A percentile compares a stretch with the other conserved stretches of the same genome.
Evolutionary conservation across 2,888 invertebrate species (phyloP).

Genomic region (Apodemia duryi): DNA sequence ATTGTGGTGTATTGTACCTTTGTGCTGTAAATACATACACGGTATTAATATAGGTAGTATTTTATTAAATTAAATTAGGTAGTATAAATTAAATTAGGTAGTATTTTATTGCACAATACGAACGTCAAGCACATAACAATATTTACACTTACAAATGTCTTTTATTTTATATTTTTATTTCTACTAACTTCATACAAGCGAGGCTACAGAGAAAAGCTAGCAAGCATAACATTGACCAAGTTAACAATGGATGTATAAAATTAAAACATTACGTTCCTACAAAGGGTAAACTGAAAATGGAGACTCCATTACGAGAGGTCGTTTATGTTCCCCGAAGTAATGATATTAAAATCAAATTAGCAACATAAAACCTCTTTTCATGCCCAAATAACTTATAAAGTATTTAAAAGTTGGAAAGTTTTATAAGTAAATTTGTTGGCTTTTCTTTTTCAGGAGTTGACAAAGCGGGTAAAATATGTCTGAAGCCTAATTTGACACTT

Average conservation of each 20-base stretch:
- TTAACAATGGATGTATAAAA: background rate
- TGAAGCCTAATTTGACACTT: constrained; percentile 63
- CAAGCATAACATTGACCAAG: background rate
- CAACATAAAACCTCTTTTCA: constrained; percentile 5
- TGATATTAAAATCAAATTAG: constrained; percentile 12
- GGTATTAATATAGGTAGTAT: no score
- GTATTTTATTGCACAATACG: no score
- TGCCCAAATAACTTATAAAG: constrained; percentile 9
- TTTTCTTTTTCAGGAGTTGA: constrained; percentile 42
- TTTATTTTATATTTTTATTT: no score
- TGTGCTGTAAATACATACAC: no score
- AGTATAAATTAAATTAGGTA: no score
- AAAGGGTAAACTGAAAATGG: background rate
- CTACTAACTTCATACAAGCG: no score
- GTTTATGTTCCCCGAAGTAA: constrained; percentile 2
- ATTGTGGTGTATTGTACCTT: no score
- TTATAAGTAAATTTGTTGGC: background rate
- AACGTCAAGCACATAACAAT: no score
- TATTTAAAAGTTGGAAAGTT: constrained; percentile 5
- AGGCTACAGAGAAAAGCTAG: no score
- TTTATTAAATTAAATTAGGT: no score
- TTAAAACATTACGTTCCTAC: background rate
- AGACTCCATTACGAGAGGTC: background rate
- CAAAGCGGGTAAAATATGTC: constrained; percentile 53
- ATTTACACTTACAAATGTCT: no score